These are phyloP conservation scores for Phylloscopus collybita DNA, from an alignment of 2,797 vertebrate genomes.

Conservation along the genomic window DNA sequence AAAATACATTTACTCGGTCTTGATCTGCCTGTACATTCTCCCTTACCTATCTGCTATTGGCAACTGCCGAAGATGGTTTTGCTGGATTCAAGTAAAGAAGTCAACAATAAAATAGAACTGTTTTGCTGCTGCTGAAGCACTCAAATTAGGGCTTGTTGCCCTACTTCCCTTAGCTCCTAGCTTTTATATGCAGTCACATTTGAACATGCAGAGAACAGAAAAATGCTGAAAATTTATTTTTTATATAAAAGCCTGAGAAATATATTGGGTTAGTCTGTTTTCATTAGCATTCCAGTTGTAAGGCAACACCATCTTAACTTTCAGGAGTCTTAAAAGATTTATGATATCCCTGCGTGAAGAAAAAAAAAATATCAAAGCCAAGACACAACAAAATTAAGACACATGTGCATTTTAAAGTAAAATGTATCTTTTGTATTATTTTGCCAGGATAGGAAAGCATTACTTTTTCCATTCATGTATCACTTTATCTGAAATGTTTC, in stretches of 20 bases:
- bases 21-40: background rate
- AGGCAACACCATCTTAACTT: background rate
- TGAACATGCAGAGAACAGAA: background rate
- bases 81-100: background rate
- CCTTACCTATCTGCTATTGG: background rate
- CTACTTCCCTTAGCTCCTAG: background rate
- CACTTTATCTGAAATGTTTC: constrained; percentile 75
- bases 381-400: background rate
- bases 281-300: background rate
- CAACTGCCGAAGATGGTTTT: background rate
- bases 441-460: constrained; percentile 37
- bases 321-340: background rate
- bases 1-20: background rate
- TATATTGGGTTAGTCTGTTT: background rate
- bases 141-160: background rate
- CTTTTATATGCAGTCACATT: background rate
- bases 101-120: background rate
- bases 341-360: background rate
- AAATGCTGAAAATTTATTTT: background rate
- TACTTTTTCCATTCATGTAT: constrained; percentile 66
- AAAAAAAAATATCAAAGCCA: background rate
- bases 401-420: background rate
- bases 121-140: background rate
- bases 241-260: background rate
- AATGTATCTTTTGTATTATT: constrained; percentile 7